These are phyloP conservation scores for Rhinatrema bivittatum DNA, from an alignment of 2,797 vertebrate genomes.

Conservation along the genomic window DNA sequence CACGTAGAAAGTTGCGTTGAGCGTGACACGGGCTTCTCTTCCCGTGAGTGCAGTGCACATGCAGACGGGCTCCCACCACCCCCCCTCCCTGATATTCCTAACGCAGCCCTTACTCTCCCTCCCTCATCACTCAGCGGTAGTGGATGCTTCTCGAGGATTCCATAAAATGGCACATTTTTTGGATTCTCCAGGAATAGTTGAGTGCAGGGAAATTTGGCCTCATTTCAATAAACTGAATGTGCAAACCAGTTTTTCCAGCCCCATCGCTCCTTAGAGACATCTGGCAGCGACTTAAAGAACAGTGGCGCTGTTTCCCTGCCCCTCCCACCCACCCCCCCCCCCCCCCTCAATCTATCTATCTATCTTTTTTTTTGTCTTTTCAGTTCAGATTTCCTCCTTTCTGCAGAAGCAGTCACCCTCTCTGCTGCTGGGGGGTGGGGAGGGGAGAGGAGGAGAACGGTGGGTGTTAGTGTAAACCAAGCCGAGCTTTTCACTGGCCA, in stretches of 20 bases:
- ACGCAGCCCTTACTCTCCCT: background rate
- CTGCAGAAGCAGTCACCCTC: too few relatives aligned
- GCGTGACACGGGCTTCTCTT: background rate
- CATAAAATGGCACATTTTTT: slow-evolving; percentile 37
- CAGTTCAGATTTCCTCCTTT: too few relatives aligned
- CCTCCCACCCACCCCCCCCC: too few relatives aligned
- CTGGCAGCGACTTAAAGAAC: slow-evolving; percentile 49
- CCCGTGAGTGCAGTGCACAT: background rate
- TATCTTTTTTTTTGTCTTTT: too few relatives aligned
- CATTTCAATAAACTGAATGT: slow-evolving; percentile 15
- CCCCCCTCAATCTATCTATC: too few relatives aligned
- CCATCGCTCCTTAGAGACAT: slow-evolving; percentile 41
- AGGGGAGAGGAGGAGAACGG: too few relatives aligned
- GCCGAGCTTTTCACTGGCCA: slow-evolving; percentile 16
- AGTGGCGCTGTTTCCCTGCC: slow-evolving; percentile 11
- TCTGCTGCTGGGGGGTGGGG: too few relatives aligned
- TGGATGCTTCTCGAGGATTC: slow-evolving; percentile 16
- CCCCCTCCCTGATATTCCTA: background rate
- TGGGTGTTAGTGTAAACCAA: too few relatives aligned
- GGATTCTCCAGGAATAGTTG: slow-evolving; percentile 46
- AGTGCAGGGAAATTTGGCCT: slow-evolving; percentile 35
- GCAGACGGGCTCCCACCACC: background rate
- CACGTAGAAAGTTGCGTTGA: too few relatives aligned
- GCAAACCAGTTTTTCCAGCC: slow-evolving; percentile 50
- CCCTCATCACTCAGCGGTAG: background rate